Evolutionary conservation across 2,888 invertebrate genomes (phyloP).

Genomic region (Osmoderma eremita): DNA sequence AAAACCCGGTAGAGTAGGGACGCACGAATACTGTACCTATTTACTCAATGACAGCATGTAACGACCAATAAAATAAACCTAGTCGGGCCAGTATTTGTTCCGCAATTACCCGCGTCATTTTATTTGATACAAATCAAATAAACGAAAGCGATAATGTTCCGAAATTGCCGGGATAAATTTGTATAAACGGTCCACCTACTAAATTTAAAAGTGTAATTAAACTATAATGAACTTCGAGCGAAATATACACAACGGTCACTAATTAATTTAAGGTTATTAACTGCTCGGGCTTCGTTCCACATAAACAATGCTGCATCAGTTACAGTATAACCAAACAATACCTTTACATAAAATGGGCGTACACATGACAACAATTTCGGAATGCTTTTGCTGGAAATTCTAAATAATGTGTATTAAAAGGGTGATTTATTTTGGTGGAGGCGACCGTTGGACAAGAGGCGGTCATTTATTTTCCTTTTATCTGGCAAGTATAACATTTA

Average conservation of each 20-base stretch:
- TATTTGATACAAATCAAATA: conserved; percentile 11
- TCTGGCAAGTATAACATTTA: no score
- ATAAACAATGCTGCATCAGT: conserved; percentile 27
- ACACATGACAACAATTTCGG: not conserved
- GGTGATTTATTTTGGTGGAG: conserved; percentile 28
- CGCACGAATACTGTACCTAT: no score
- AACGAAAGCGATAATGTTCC: conserved; percentile 19
- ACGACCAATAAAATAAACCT: not conserved
- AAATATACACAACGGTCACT: conserved; percentile 15
- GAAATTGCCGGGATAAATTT: conserved; percentile 38
- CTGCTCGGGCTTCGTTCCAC: conserved; percentile 11
- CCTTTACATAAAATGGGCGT: conserved; percentile 1
- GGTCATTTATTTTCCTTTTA: no score
- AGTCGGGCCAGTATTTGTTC: not conserved
- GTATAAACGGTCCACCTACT: conserved; percentile 7
- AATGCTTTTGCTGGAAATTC: conserved; percentile 32
- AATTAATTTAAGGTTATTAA: conserved; percentile 36
- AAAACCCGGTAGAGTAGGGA: no score
- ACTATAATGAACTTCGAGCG: conserved; percentile 37
- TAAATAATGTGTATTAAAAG: conserved; percentile 42
- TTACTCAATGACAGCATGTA: no score
- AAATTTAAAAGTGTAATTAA: conserved; percentile 42
- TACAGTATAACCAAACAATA: conserved; percentile 29
- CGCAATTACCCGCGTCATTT: not conserved
- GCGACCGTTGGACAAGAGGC: no score